Evolutionary conservation across 2,888 invertebrate species (phyloP), one percentile per base, ranked within the genome.

Genomic region (Tinea trinotella): DNA sequence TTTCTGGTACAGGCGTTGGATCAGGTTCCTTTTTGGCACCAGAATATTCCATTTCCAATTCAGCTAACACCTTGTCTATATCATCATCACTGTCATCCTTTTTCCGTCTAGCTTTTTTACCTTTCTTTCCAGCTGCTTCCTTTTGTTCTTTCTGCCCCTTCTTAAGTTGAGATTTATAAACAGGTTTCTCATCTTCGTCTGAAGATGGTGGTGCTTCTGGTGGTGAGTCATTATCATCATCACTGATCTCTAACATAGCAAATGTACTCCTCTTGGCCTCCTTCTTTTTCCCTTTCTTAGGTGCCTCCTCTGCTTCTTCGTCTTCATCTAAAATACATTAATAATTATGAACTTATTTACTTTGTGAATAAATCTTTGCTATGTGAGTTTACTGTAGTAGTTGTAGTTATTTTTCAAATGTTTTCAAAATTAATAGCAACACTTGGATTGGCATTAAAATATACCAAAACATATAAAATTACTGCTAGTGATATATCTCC

Each of bases 51-150:
- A 93, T 87, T 76, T 93, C 92, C 58, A 95, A 78, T 76, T 95
- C 94, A 9, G 94, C 95, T 58, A 95, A 76, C 57, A 93, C 92
- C 75, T 93, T 93, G 65, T 95, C 95, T 57, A 95, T 80, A 70
- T 95, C 95, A 58, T 93, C 93, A 71, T 92, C 92, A 66, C 93
- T 93, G 54, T 92, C 92, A 63, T 91, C 90, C 60, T 90, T 91
- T 79, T 92, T 93, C 66, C 91, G 89, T 66, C 90, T 91, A 3
- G 87, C 76, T 72, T 92, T 93, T 67, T 93, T 93, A 2, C 90
- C 89, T 70, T 93, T 93, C 70, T 93, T 93, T 15, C 89, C 89
- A 55, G 74, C 71, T 54, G 76, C 69, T 59, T 87, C 85, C 63
- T 79, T 82, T 59, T 84, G 86, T 24, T 84, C 81, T 30, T 84